These are phyloP conservation scores for Cetoscarus ocellatus DNA, from an alignment of 2,797 vertebrate species.

Conservation along the genomic window DNA sequence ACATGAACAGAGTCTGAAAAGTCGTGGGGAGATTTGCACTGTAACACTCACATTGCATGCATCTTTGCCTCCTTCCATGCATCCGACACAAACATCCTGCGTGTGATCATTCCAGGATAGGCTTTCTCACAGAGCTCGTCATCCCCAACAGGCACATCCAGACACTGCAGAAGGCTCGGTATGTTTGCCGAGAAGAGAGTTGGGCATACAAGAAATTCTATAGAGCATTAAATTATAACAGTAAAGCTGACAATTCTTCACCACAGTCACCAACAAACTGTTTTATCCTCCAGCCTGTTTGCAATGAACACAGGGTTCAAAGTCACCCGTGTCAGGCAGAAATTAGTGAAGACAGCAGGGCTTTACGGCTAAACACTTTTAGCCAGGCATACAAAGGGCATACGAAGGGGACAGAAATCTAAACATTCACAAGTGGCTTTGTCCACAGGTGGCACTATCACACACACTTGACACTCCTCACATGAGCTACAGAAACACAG, in stretches of 20 bases:
- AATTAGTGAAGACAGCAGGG: no score
- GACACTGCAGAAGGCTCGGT: conserved; percentile 76
- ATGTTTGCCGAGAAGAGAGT: conserved; percentile 43
- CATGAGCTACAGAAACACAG: no score
- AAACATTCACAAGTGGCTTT: no score
- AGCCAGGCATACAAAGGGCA: no score
- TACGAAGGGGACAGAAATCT: no score
- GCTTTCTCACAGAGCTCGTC: conserved; percentile 61
- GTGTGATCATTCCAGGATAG: conserved; percentile 82
- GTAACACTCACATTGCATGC: conserved; percentile 76
- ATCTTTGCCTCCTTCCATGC: conserved; percentile 81
- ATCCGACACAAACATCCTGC: conserved; percentile 83
- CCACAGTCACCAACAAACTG: no score
- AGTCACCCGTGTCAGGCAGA: no score
- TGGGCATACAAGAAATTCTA: background rate
- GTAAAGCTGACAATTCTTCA: no score
- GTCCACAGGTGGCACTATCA: no score
- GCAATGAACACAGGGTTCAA: background rate
- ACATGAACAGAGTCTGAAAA: background rate
- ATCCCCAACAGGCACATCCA: conserved; percentile 75
- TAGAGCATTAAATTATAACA: no score
- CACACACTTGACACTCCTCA: no score
- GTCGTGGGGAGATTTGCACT: background rate
- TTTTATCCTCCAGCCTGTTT: background rate
- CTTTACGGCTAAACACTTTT: no score